Conservation (phyloP, 2,113 vertebrate species). For the Oreochromis niloticus region DNA sequence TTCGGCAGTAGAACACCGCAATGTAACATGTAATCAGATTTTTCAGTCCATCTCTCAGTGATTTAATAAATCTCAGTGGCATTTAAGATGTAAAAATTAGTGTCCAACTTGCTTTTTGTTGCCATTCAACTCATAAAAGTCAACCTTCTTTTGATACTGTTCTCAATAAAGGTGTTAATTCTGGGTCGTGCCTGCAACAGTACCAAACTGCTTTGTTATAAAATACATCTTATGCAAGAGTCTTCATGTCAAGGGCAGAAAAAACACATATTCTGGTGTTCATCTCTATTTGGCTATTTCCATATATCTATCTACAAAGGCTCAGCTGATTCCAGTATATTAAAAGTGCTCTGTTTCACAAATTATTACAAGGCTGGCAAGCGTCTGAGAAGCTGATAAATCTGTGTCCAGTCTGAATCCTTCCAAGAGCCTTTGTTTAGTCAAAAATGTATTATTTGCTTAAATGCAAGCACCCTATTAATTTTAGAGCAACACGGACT, state of each 20-base stretch:
- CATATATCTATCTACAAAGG: background rate
- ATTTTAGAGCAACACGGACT: background rate
- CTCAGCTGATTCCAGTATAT: background rate
- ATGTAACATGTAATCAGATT: background rate
- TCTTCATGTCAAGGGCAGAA: background rate
- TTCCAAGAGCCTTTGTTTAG: background rate
- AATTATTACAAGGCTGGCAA: background rate
- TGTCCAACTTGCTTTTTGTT: background rate
- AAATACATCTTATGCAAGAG: background rate
- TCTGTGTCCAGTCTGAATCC: background rate
- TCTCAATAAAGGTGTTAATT: background rate
- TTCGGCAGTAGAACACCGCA: background rate
- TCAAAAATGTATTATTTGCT: background rate
- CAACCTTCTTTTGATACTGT: background rate
- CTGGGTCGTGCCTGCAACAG: background rate
- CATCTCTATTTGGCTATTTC: background rate
- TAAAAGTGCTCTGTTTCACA: background rate
- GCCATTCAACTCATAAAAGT: background rate
- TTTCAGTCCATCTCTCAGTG: background rate
- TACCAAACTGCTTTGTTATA: background rate
- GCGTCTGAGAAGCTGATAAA: background rate
- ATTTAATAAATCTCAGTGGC: background rate
- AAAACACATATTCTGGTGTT: background rate
- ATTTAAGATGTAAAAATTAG: background rate
- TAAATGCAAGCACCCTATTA: background rate